Evolutionary conservation across 2,797 vertebrate genomes (phyloP), one percentile per base, ranked within the genome.

Genomic region (Acanthiza pusilla): DNA sequence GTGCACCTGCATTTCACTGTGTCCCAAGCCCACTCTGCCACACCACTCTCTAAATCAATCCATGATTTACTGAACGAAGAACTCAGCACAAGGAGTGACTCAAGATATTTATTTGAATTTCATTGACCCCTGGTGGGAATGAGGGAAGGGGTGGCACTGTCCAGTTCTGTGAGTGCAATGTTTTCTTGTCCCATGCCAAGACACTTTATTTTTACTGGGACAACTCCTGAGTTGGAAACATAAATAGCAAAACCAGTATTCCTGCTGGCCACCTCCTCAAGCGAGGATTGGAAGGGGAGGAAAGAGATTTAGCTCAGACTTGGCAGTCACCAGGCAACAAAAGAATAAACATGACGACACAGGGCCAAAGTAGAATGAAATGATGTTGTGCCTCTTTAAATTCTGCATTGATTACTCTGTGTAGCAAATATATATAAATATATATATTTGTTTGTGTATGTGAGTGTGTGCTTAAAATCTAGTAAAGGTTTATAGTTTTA

Each of bases 51-150:
- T 94, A 96, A 96, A 96, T 96, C 89, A 94, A n/a, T 7, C 54
- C 58, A 36, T 61, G 83, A 90, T 91, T 91, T 95, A 82, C 43
- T 85, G 53, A 86, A 84, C 8, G 21, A 91, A 77, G 82, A 65
- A 78, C 74, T 86, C 15, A 5, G 20, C 89, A 75, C 50, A 87
- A 68, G 48, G 40, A 93, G 70, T 97, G 76, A 93, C 34, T 95
- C 89, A 96, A 25, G 5, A 12, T 76, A 96, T 89, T 95, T 94
- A 89, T 88, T 85, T 88, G 70, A 93, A 93, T 95, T 93, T 95
- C 93, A 89, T 91, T 95, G 91, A 96, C 82, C 82, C 74, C 83
- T 82, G 66, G 84, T 94, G 96, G 55, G 83, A 92, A 79, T 90
- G 91, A 96, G 82, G 48, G 60, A 93, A 97, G 81, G 47, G 54